Evolutionary conservation across 2,113 vertebrate genomes (phyloP).

Genomic region (Osmerus mordax): DNA sequence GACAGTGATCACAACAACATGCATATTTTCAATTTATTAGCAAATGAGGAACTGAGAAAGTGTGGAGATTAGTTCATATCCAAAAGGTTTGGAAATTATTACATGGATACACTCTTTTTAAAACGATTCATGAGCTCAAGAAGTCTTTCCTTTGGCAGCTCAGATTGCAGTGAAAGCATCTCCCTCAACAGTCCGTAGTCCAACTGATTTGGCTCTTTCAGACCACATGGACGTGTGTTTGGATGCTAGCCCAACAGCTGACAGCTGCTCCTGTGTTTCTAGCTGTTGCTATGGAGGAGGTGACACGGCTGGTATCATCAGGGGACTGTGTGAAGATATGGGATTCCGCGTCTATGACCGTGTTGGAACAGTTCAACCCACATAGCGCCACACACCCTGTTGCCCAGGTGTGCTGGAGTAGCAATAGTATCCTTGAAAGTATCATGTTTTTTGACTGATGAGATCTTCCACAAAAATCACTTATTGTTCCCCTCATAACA

Average conservation of each 20-base stretch:
- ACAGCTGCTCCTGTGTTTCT: slow-evolving; percentile 30
- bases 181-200: background rate
- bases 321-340: slow-evolving; percentile 96
- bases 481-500: background rate
- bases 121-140: background rate
- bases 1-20: too few species aligned
- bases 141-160: background rate
- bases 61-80: too few species aligned
- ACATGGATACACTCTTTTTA: too few species aligned
- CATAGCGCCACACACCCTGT: slow-evolving; percentile 78
- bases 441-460: too few species aligned
- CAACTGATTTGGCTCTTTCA: background rate
- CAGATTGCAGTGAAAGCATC: background rate
- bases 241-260: background rate
- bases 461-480: too few species aligned
- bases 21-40: too few species aligned
- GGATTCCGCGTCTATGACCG: slow-evolving; percentile 82
- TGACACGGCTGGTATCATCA: slow-evolving; percentile 83
- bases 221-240: background rate
- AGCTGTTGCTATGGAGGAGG: slow-evolving; percentile 87
- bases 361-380: slow-evolving; percentile 92
- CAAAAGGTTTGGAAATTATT: too few species aligned
- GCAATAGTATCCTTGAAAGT: slow-evolving; percentile 88
- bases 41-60: too few species aligned
- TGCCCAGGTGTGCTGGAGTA: slow-evolving; percentile 88